Percentiles rank a stretch among this genome's conserved stretches.
These are phyloP conservation scores for Lamproptera curius DNA, from an alignment of 2,888 invertebrate species.

Conservation along the genomic window DNA sequence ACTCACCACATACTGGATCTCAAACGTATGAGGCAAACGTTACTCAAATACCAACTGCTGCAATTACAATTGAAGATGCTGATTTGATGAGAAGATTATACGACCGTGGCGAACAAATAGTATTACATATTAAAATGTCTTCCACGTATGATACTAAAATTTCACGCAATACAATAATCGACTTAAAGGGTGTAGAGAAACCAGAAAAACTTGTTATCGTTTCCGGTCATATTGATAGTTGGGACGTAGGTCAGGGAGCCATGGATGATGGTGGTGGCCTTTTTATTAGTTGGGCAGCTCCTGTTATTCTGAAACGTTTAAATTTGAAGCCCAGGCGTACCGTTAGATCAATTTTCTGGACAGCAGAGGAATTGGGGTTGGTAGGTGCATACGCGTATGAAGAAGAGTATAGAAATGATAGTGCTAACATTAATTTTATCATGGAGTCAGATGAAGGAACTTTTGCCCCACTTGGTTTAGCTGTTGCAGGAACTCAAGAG, in stretches of 20 bases:
- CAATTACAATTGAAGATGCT: conserved; percentile 88
- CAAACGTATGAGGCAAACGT: conserved; percentile 79
- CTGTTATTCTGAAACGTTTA: conserved; percentile 81
- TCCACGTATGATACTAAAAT: conserved; percentile 75
- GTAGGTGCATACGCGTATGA: conserved; percentile 83
- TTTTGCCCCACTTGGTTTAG: conserved; percentile 84
- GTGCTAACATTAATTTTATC: conserved; percentile 83
- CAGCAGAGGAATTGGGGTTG: conserved; percentile 86
- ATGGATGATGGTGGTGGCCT: conserved; percentile 93
- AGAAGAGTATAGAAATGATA: conserved; percentile 73
- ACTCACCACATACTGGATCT: conserved; percentile 87
- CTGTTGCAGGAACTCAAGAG: conserved; percentile 79
- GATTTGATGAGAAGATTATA: conserved; percentile 82
- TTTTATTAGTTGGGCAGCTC: conserved; percentile 87
- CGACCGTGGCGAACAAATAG: conserved; percentile 68
- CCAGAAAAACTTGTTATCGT: conserved; percentile 81
- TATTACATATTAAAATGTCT: conserved; percentile 80
- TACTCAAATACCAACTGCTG: conserved; percentile 83
- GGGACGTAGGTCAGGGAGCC: conserved; percentile 92
- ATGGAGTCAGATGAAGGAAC: conserved; percentile 92
- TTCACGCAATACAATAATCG: conserved; percentile 86
- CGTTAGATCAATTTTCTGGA: conserved; percentile 87
- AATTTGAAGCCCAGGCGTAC: conserved; percentile 84
- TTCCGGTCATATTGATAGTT: conserved; percentile 91
- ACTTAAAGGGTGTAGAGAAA: conserved; percentile 76